Percentiles rank a stretch among this genome's conserved stretches.
Conservation (phyloP, 1,140 invertebrate genomes). For the Drosophila lowei region DNA sequence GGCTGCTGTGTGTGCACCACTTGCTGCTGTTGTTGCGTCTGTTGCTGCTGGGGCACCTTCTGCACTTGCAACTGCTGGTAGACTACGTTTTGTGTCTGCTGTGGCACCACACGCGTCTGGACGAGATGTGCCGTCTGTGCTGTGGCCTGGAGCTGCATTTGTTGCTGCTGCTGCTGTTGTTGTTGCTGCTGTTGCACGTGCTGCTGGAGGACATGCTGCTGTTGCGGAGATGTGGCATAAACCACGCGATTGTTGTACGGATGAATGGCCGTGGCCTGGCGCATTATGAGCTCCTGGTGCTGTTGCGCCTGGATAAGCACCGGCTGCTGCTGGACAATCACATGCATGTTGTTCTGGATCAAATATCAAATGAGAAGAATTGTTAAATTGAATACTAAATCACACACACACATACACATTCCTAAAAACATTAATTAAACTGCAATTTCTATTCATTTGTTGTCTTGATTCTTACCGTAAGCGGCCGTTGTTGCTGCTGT, state of each 20-base stretch:
- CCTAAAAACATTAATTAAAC: neutral
- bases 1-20: constrained; percentile 47
- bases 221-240: constrained; percentile 65
- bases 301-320: constrained; percentile 72
- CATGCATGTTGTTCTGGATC: constrained; percentile 75
- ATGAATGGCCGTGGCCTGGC: constrained; percentile 67
- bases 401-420: too few relatives aligned
- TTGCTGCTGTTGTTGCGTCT: constrained; percentile 38
- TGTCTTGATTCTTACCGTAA: constrained; percentile 52
- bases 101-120: constrained; percentile 66
- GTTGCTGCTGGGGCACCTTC: constrained; percentile 46
- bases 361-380: neutral
- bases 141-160: constrained; percentile 64
- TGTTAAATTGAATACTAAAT: neutral
- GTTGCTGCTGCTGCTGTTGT: constrained; percentile 64
- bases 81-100: constrained; percentile 63
- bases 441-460: neutral
- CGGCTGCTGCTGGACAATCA: constrained; percentile 75
- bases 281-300: constrained; percentile 78
- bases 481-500: constrained; percentile 57
- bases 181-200: constrained; percentile 69
- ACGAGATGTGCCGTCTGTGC: constrained; percentile 66
- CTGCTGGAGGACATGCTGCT: constrained; percentile 71
- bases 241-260: constrained; percentile 74
- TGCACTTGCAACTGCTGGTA: constrained; percentile 70